Evolutionary conservation across 2,113 vertebrate species (phyloP).

Genomic region (Ivindomyrus marchei): DNA sequence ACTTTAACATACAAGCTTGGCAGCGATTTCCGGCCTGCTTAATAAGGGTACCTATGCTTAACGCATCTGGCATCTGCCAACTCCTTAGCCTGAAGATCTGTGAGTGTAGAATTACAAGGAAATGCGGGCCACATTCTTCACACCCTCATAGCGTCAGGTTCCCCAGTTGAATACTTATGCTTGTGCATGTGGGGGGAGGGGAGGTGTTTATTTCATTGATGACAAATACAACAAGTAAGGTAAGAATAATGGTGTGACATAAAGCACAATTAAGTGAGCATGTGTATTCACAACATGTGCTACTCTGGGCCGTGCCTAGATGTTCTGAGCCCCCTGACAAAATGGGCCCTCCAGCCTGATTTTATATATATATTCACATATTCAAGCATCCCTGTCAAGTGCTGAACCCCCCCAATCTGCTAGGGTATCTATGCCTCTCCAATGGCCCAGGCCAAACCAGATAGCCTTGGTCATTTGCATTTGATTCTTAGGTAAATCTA

Average conservation of each 20-base stretch:
- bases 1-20: background rate
- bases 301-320: background rate
- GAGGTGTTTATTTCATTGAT: background rate
- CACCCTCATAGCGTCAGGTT: background rate
- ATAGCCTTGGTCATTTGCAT: background rate
- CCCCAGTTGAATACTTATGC: background rate
- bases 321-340: background rate
- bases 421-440: background rate
- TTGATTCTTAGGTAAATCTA: background rate
- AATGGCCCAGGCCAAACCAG: background rate
- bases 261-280: background rate
- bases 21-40: background rate
- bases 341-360: background rate
- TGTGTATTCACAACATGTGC: background rate
- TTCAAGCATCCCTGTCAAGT: background rate
- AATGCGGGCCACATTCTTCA: background rate
- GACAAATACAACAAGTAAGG: background rate
- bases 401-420: background rate
- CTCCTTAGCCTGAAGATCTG: constrained; percentile 1
- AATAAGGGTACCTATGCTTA: background rate
- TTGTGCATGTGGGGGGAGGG: background rate
- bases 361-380: background rate
- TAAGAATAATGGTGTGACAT: background rate
- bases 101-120: background rate
- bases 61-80: background rate